A percentile compares a stretch with the other conserved stretches of the same genome.
Evolutionary conservation across 1,140 invertebrate genomes (phyloP).

Genomic region (Tetramorium simillimum): DNA sequence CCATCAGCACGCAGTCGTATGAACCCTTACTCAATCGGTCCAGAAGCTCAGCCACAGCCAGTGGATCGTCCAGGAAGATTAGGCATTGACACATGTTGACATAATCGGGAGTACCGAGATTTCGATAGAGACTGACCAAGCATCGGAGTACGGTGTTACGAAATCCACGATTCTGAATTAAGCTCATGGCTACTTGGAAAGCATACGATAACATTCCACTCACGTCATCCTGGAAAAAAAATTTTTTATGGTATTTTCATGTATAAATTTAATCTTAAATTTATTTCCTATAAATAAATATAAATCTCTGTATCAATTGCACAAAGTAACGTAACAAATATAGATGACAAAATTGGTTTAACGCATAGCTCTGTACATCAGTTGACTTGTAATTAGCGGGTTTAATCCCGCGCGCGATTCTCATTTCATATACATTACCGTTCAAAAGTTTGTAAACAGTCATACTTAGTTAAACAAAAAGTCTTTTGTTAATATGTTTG

Average conservation of each 20-base stretch:
- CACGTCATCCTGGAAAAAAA: constrained; percentile 90
- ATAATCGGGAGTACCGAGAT: constrained; percentile 95
- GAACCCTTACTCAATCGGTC: constrained; percentile 94
- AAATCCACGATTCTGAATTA: constrained; percentile 97
- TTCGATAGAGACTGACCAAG: constrained; percentile 95
- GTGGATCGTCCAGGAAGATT: constrained; percentile 97
- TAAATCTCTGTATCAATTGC: background rate
- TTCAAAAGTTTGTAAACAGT: too few species aligned
- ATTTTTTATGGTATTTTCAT: constrained; percentile 22
- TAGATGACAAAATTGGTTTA: background rate
- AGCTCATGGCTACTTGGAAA: constrained; percentile 97
- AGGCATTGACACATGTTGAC: constrained; percentile 98
- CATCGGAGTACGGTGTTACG: constrained; percentile 95
- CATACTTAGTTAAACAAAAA: too few species aligned
- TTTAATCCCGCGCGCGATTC: background rate
- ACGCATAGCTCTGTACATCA: background rate
- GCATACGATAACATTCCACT: constrained; percentile 97
- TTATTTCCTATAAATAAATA: background rate
- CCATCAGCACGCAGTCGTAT: constrained; percentile 93
- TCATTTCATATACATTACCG: background rate
- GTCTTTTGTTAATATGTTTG: too few species aligned
- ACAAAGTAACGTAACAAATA: background rate
- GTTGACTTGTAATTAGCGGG: background rate
- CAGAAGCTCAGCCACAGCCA: constrained; percentile 95
- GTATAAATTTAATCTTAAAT: background rate